Percentiles rank a stretch among this genome's conserved stretches.
phyloP scores from a whole-genome alignment of 2,113 vertebrate species.

The Pogona vitticeps region DNA sequence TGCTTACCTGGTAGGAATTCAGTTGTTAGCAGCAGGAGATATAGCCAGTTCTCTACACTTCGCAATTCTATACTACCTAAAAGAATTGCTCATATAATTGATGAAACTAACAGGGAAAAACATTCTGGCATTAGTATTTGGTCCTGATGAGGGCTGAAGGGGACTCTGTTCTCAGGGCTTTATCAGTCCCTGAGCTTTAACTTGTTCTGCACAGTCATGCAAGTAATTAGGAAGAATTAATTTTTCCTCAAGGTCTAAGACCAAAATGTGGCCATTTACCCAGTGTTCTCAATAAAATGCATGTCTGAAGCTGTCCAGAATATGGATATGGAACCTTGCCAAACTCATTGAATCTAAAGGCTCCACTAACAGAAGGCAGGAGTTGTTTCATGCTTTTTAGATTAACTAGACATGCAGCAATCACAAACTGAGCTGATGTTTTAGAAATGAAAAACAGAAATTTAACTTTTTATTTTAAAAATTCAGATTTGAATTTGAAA shows the following conservation, averaged over 20 bases:
- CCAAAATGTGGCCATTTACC: background rate
- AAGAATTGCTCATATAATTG: background rate
- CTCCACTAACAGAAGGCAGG: background rate
- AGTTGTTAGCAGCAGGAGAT: background rate
- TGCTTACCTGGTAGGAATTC: background rate
- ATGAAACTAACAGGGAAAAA: background rate
- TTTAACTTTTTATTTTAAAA: slow-evolving; percentile 5
- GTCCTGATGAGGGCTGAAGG: background rate
- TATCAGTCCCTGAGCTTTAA: background rate
- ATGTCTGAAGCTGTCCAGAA: background rate
- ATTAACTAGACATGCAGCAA: slow-evolving; percentile 23
- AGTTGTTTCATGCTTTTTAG: background rate
- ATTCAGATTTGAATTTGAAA: slow-evolving; percentile 26
- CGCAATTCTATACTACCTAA: background rate
- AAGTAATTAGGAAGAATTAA: background rate
- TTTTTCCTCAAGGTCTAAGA: background rate
- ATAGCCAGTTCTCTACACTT: background rate
- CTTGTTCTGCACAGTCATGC: background rate
- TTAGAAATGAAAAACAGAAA: slow-evolving; percentile 19
- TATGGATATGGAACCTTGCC: background rate
- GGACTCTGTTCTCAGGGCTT: background rate
- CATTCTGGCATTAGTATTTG: background rate
- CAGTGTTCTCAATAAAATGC: slow-evolving; percentile 2
- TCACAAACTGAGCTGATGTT: slow-evolving; percentile 28
- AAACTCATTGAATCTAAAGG: background rate